A percentile compares a stretch with the other conserved stretches of the same genome.
Evolutionary conservation across 2,113 vertebrate species (phyloP).

Genomic region (Ictidomys tridecemlineatus): DNA sequence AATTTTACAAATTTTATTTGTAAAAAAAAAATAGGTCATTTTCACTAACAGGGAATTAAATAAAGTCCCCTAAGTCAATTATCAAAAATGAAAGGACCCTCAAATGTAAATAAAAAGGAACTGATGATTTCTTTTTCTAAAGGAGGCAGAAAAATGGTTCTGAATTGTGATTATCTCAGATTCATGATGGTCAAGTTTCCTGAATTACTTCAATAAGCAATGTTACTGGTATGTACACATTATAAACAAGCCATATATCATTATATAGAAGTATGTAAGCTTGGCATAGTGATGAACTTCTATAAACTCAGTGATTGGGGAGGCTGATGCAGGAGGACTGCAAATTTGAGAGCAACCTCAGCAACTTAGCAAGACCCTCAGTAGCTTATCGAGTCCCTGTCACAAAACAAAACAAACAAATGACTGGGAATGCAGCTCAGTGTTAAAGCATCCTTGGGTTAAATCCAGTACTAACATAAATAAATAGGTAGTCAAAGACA

Average conservation of each 20-base stretch:
- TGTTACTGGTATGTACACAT: not conserved
- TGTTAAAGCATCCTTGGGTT: too few relatives aligned
- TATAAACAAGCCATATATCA: not conserved
- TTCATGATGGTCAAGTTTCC: not conserved
- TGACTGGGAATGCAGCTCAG: too few relatives aligned
- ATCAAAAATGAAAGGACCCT: not conserved
- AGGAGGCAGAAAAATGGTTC: not conserved
- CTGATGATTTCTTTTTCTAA: not conserved
- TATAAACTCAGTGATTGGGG: too few relatives aligned
- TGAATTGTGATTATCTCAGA: not conserved
- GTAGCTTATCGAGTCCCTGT: too few relatives aligned
- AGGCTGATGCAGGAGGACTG: too few relatives aligned
- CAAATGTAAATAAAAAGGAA: not conserved
- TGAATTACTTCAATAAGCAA: conserved; percentile 5
- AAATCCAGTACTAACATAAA: too few relatives aligned
- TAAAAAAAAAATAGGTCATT: not conserved
- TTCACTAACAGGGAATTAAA: not conserved
- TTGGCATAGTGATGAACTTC: too few relatives aligned
- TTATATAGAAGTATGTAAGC: not conserved
- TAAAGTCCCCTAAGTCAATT: not conserved
- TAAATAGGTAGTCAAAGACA: not conserved
- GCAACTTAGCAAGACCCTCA: too few relatives aligned
- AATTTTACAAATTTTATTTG: not conserved
- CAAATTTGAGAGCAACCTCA: too few relatives aligned
- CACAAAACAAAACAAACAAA: too few relatives aligned